A percentile compares a stretch with the other conserved stretches of the same genome.
Conservation (phyloP, 2,888 invertebrate genomes). For the Ganaspis brasiliensis region DNA sequence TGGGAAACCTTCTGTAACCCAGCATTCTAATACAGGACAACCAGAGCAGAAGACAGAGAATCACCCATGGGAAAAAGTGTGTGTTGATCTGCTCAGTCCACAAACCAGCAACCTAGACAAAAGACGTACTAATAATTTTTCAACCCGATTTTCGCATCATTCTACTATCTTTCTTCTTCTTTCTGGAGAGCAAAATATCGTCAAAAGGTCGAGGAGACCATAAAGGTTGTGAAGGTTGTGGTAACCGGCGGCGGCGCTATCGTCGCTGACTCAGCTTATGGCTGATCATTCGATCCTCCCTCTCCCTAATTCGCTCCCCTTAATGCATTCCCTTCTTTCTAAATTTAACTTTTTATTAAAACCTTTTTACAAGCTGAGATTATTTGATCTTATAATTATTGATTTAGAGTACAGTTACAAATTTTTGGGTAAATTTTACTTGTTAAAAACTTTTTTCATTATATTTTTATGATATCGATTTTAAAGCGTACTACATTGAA, state of each 20-base stretch:
- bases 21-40: constrained; percentile 42
- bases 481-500: no score
- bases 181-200: constrained; percentile 18
- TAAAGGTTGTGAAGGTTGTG: constrained; percentile 46
- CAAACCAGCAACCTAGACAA: neutral
- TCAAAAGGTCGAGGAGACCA: constrained; percentile 43
- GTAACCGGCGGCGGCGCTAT: constrained; percentile 47
- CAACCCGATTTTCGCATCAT: constrained; percentile 9
- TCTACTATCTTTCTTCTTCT: constrained; percentile 4
- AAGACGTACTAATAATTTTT: constrained; percentile 29
- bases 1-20: constrained; percentile 40
- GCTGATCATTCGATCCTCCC: constrained; percentile 75
- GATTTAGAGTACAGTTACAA: no score
- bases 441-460: no score
- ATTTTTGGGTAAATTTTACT: no score
- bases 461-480: no score
- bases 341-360: neutral
- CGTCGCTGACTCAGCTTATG: constrained; percentile 76
- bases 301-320: neutral
- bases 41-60: constrained; percentile 30
- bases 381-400: no score
- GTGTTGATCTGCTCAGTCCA: constrained; percentile 18
- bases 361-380: no score
- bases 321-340: neutral
- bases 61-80: constrained; percentile 7